Base-by-base conservation (phyloP, 1,140 invertebrate species). In the Lucilia cuprina region DNA sequence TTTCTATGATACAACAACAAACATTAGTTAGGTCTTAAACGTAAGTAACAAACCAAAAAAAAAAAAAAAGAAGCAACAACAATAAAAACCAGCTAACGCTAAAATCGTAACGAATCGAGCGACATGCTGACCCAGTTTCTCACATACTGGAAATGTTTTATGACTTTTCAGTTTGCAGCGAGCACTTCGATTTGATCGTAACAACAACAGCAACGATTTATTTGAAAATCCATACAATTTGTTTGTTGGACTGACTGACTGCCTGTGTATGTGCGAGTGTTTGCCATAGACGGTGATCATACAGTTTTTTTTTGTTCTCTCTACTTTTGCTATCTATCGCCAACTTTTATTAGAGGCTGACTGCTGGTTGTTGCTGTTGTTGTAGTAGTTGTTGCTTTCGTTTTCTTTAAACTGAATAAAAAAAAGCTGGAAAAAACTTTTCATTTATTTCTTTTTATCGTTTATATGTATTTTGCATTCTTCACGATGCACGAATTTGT, bases 141-240 rank as follows among this genome's bases (percentile, higher is more conserved):
- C 77, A 80, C 77, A 80, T 49, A 80, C 77, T 80, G 77, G 77
- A 80, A 80, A 80, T 80, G 77, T 80, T 80, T 60, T 80, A 80
- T 80, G 41, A 80, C 77, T 47, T 41, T n/a, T n/a, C 35, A 41
- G 35, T 41, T 41, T 41, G 35, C 35, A 41, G 35, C 35, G 35
- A n/a, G n/a, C n/a, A n/a, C 35, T 41, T 41, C 35, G 35, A 41
- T 41, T n/a, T n/a, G n/a, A n/a, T n/a, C 55, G 55, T 60, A 60
- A 13, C 55, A 14, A 60, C 10, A 60, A 60, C 13, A 60, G 13
- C 55, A 17, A 12, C 55, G 55, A 60, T 5, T 60, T n/a, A n/a
- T n/a, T n/a, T n/a, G n/a, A n/a, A n/a, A n/a, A n/a, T n/a, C n/a
- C n/a, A n/a, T n/a, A n/a, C n/a, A 13, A 60, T 5, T 17, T 41